phyloP scores from a whole-genome alignment of 1,140 invertebrate species.

The Orius insidiosus region DNA sequence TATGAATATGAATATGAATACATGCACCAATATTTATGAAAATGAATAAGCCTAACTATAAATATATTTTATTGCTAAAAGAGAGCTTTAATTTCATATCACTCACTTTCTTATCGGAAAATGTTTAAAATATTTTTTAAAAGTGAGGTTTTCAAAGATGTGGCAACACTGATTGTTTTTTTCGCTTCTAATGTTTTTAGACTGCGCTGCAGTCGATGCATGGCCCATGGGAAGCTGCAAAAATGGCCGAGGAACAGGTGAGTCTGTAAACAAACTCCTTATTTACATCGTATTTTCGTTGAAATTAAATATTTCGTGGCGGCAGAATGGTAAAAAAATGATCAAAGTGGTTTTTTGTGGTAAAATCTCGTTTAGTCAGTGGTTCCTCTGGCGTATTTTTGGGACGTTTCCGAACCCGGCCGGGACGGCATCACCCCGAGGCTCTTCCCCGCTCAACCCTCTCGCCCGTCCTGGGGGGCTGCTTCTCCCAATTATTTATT shows the following conservation, averaged over 20 bases:
- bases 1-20: too few species aligned
- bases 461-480: too few species aligned
- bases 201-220: slow-evolving; percentile 15
- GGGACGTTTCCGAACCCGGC: not conserved
- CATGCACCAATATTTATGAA: too few species aligned
- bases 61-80: too few species aligned
- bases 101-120: too few species aligned
- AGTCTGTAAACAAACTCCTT: slow-evolving; percentile 26
- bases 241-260: slow-evolving; percentile 45
- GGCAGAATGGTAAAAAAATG: not conserved
- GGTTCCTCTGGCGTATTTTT: not conserved
- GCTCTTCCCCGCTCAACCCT: too few species aligned
- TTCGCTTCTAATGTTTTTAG: slow-evolving; percentile 12
- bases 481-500: not conserved
- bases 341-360: not conserved
- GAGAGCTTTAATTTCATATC: too few species aligned
- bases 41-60: too few species aligned
- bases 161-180: not conserved
- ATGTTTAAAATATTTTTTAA: too few species aligned
- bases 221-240: slow-evolving; percentile 11
- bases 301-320: not conserved
- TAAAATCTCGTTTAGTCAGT: not conserved
- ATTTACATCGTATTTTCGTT: not conserved
- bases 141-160: not conserved
- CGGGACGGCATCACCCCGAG: too few species aligned